These are phyloP conservation scores for Scaptomyza parva DNA, from an alignment of 2,888 invertebrate species.

Conservation along the genomic window DNA sequence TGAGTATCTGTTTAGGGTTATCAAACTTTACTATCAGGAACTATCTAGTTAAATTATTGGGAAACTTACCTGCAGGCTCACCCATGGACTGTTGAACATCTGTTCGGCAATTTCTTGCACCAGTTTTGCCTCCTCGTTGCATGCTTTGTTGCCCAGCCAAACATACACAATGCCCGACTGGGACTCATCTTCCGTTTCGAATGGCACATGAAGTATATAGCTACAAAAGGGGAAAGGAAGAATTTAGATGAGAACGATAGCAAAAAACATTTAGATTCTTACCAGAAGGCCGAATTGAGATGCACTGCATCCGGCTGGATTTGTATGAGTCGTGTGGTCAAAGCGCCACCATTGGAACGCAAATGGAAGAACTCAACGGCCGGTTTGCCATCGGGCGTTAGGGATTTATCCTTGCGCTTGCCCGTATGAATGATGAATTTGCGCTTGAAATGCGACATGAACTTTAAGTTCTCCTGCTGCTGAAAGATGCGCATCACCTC, in stretches of 20 bases:
- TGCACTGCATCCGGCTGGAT: constrained; percentile 93
- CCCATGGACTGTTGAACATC: constrained; percentile 94
- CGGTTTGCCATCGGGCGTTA: constrained; percentile 84
- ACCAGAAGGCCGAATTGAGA: constrained; percentile 98
- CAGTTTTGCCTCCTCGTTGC: constrained; percentile 93
- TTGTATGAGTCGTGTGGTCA: constrained; percentile 96
- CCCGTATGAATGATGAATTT: constrained; percentile 97
- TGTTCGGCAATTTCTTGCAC: constrained; percentile 96
- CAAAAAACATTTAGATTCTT: too few relatives aligned
- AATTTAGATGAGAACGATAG: too few relatives aligned
- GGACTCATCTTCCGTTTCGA: constrained; percentile 92
- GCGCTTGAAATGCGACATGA: constrained; percentile 98
- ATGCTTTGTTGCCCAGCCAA: constrained; percentile 95
- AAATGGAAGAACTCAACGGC: constrained; percentile 97
- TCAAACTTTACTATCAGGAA: background rate
- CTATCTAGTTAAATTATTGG: background rate
- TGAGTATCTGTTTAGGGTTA: constrained; percentile 87
- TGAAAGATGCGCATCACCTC: constrained; percentile 98
- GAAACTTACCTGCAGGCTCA: constrained; percentile 89
- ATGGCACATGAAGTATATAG: constrained; percentile 96
- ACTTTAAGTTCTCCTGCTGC: constrained; percentile 99
- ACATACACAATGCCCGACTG: constrained; percentile 96
- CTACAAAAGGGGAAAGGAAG: constrained; percentile 85
- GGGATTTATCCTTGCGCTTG: constrained; percentile 88
- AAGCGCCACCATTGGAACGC: constrained; percentile 96